Evolutionary conservation across 2,797 vertebrate species (phyloP).

Genomic region (Hephaestus fuliginosus): DNA sequence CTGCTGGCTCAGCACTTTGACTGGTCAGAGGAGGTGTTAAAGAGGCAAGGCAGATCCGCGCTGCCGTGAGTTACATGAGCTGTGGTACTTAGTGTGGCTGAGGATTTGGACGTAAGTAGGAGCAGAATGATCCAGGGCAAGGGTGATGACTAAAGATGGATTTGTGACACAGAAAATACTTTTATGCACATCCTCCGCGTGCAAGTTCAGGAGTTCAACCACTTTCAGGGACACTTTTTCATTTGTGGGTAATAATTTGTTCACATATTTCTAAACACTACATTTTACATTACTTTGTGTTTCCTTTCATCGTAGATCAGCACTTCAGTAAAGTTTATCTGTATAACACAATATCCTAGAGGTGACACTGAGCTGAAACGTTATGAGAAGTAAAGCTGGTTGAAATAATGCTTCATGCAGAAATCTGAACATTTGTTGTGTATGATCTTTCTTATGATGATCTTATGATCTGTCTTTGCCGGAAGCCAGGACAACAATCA

Average conservation of each 20-base stretch:
- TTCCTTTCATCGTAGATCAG: neutral
- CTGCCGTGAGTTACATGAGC: constrained; percentile 77
- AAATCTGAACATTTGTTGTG: neutral
- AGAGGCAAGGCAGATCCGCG: constrained; percentile 71
- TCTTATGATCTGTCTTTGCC: neutral
- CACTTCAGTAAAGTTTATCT: neutral
- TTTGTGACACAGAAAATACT: constrained; percentile 67
- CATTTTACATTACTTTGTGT: neutral
- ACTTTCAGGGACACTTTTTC: neutral
- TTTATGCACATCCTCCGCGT: constrained; percentile 35
- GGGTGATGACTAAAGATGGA: constrained; percentile 68
- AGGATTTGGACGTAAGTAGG: constrained; percentile 74
- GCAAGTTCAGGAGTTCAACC: constrained; percentile 25
- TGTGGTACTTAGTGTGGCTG: constrained; percentile 67
- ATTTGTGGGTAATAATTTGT: neutral
- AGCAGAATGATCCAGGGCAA: constrained; percentile 68
- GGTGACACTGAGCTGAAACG: neutral
- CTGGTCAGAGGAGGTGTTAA: constrained; percentile 72
- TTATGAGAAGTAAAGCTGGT: neutral
- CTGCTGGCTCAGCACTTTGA: constrained; percentile 66
- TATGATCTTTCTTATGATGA: no score
- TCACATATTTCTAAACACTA: neutral
- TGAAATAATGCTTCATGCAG: neutral
- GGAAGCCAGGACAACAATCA: neutral
- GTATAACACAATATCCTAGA: neutral